Evolutionary conservation across 2,888 invertebrate species (phyloP).

Genomic region (Andrena minutula): DNA sequence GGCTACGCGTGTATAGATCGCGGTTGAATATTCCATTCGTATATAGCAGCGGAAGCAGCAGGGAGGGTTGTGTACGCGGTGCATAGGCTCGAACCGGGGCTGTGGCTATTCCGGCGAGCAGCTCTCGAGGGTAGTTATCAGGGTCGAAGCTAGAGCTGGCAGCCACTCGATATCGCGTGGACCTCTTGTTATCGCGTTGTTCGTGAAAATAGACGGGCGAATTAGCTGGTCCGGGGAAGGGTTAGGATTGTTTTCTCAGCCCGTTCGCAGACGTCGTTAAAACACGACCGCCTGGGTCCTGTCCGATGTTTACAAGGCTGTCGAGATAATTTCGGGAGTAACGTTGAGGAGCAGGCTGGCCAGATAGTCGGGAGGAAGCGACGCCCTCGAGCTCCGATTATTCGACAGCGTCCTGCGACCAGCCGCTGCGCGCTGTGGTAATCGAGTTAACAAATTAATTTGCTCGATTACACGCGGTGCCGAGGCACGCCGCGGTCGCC

Average conservation of each 20-base stretch:
- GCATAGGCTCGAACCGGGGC: constrained; percentile 54
- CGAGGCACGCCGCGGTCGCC: neutral
- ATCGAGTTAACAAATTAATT: constrained; percentile 13
- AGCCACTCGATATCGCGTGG: constrained; percentile 4
- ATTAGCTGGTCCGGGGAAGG: constrained; percentile 18
- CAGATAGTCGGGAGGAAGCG: constrained; percentile 9
- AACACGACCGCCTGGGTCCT: neutral
- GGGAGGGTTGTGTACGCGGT: constrained; percentile 31
- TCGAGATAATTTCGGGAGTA: constrained; percentile 6
- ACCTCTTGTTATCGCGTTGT: neutral
- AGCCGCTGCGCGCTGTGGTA: neutral
- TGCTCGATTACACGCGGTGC: neutral
- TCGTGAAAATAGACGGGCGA: constrained; percentile 34
- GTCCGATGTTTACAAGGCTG: constrained; percentile 1
- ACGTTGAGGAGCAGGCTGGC: neutral
- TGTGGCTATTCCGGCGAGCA: constrained; percentile 50
- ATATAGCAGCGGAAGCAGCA: constrained; percentile 52
- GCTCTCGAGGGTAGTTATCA: constrained; percentile 48
- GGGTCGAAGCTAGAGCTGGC: constrained; percentile 33
- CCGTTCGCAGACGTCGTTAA: neutral
- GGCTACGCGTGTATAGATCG: constrained; percentile 47
- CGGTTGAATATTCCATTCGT: constrained; percentile 60
- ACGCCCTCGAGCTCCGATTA: neutral
- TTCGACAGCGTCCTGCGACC: neutral
- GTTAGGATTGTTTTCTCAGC: constrained; percentile 25